Conservation (phyloP, 2,888 invertebrate genomes). For the Pandemis cinnamomeana region DNA sequence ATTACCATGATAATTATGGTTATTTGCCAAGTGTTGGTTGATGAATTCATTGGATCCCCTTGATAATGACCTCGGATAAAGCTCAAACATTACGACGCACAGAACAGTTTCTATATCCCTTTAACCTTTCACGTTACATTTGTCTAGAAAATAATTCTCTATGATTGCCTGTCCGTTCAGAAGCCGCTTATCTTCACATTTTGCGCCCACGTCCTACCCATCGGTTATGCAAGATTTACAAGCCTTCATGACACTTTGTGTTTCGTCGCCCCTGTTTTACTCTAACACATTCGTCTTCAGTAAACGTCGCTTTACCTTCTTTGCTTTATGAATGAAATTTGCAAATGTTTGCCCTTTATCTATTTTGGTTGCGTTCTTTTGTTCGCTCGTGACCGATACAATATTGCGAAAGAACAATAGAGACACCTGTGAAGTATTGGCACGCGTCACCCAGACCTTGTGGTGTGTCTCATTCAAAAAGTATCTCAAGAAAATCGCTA, state of each 20-base stretch:
- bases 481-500: conserved; percentile 19
- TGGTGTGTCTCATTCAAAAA: conserved; percentile 29
- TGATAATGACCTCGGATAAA: too few relatives aligned
- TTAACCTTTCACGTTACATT: conserved; percentile 5
- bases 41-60: too few relatives aligned
- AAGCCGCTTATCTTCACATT: conserved; percentile 17
- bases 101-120: neutral
- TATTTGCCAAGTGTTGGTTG: too few relatives aligned
- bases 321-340: conserved; percentile 45
- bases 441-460: conserved; percentile 23
- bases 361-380: conserved; percentile 35
- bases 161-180: conserved; percentile 33
- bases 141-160: conserved; percentile 19
- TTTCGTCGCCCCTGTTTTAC: conserved; percentile 20
- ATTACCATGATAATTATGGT: too few relatives aligned
- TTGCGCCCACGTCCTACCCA: conserved; percentile 30
- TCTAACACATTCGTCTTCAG: conserved; percentile 24
- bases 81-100: too few relatives aligned
- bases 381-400: conserved; percentile 21
- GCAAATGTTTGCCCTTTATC: conserved; percentile 45
- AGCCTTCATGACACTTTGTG: conserved; percentile 25
- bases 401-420: conserved; percentile 30
- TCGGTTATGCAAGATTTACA: conserved; percentile 38
- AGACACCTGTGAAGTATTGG: conserved; percentile 38
- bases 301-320: neutral